Base-by-base conservation (phyloP, 1,140 invertebrate genomes). In the Agraylea sexmaculata region DNA sequence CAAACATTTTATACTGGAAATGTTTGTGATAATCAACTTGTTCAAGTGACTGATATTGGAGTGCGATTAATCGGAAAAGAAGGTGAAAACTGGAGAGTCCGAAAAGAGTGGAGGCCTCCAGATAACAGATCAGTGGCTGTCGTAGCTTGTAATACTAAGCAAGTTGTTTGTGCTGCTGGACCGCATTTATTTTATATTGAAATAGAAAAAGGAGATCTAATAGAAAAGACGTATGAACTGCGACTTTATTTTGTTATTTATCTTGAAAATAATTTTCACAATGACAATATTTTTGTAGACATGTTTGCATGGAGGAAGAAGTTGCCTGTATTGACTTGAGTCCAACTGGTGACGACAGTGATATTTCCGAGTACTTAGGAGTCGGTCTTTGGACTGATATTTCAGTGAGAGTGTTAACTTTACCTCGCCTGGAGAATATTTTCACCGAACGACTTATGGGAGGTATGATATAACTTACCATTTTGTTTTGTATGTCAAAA, bases 331-430 rank as follows among this genome's bases (percentile, higher is more conserved):
- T 99, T 18, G 94, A 99, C 64, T 78, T 99, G 12, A 90, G 85
- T 4, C 86, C 91, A 0, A 63, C 94, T 2, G 73, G 75, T 43
- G 71, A 73, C 13, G 69, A 68, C 17, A 55, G 59, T 1, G 73
- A 54, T 0, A 74, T 74, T 37, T 74, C 84, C 0, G 75, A 80
- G 23, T 67, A 95, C 10, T 82, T 89, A 23, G 89, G 88, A 13
- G 87, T 97, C 23, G 95, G 94, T 0, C 68, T 98, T 13, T 99
- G 95, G 95, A 95, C 89, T 7, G 92, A 98, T 53, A 95, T 97
- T 49, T 94, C 91, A 0, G 87, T 90, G 16, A 66, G 87, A 13
- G 76, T 96, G 25, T 66, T 95, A 8, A 71, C 72, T 3, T 53
- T 97, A 32, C 89, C 91, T 0, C 66, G 72, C 29, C 68, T 96